A percentile compares a stretch with the other conserved stretches of the same genome.
Evolutionary conservation across 1,140 invertebrate genomes (phyloP).

Genomic region (Aphelenchoides avenae): DNA sequence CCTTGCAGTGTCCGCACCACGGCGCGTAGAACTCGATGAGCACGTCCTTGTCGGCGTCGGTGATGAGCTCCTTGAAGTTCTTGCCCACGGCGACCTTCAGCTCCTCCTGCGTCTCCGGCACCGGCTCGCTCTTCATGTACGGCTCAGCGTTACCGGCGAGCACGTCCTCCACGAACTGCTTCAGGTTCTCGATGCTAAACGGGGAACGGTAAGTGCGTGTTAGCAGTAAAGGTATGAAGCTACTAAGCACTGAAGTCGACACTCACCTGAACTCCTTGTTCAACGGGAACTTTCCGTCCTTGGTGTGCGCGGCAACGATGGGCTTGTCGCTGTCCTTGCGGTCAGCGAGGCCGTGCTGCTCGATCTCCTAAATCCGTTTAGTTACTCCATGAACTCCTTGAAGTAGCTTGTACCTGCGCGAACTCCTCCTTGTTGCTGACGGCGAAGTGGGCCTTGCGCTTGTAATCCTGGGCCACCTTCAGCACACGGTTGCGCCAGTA

Average conservation of each 20-base stretch:
- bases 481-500: constrained; percentile 96
- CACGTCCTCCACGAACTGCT: constrained; percentile 81
- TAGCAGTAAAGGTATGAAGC: neutral
- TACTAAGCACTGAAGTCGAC: neutral
- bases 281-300: constrained; percentile 84
- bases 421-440: constrained; percentile 86
- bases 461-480: constrained; percentile 84
- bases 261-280: constrained; percentile 72
- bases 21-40: constrained; percentile 93
- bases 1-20: constrained; percentile 98
- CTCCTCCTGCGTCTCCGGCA: constrained; percentile 78
- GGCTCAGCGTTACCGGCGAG: constrained; percentile 77
- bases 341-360: constrained; percentile 81
- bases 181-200: constrained; percentile 75
- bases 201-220: constrained; percentile 9
- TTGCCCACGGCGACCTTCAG: constrained; percentile 79
- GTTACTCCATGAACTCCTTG: constrained; percentile 4
- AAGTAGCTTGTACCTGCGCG: constrained; percentile 69
- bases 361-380: constrained; percentile 65
- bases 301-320: constrained; percentile 72
- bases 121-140: constrained; percentile 87
- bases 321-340: constrained; percentile 83
- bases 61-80: constrained; percentile 92
- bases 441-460: constrained; percentile 76
- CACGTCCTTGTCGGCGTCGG: constrained; percentile 83